Conservation (phyloP, 2,113 vertebrate genomes). For the Oxygymnocypris stewartii region DNA sequence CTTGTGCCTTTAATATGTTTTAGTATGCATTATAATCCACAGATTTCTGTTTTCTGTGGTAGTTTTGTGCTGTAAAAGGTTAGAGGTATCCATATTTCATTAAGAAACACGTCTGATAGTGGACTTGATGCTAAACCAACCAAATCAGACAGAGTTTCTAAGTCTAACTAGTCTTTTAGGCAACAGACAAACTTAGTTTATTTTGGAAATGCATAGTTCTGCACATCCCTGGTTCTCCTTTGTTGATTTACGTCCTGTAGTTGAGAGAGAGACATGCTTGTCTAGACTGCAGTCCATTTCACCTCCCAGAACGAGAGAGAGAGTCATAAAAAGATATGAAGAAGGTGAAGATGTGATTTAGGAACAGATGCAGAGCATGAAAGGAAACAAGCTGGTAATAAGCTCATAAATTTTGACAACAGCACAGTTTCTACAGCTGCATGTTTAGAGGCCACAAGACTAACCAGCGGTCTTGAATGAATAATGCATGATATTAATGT, state of each 20-base stretch:
- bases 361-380: conserved; percentile 15
- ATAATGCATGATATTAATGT: conserved; percentile 15
- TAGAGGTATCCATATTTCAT: neutral
- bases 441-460: neutral
- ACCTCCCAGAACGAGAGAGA: neutral
- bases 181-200: neutral
- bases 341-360: conserved; percentile 16
- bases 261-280: conserved; percentile 9
- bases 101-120: neutral
- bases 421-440: neutral
- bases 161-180: neutral
- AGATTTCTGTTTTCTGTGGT: neutral
- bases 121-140: neutral
- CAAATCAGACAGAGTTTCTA: neutral
- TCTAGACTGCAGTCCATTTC: conserved; percentile 40
- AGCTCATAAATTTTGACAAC: conserved; percentile 19
- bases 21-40: neutral
- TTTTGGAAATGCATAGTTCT: neutral
- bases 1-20: neutral
- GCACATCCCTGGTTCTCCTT: conserved; percentile 1
- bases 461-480: conserved; percentile 14
- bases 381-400: neutral
- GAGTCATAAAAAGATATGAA: neutral
- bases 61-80: neutral
- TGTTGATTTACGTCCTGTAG: conserved; percentile 22